These are phyloP conservation scores for Andrena camellia DNA, from an alignment of 2,888 invertebrate genomes.

Conservation along the genomic window DNA sequence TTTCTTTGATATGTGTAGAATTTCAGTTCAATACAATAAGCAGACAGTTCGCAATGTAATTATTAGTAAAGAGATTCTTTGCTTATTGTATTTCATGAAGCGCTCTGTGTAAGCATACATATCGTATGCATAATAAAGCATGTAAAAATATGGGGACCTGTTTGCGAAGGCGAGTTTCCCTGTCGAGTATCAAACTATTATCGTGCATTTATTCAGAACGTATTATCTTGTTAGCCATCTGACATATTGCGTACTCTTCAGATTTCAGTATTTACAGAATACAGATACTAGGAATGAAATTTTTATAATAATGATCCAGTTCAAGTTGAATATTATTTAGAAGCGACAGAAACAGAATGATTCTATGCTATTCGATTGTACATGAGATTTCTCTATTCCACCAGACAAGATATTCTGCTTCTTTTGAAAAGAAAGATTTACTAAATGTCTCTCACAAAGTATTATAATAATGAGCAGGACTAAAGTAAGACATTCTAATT, in stretches of 20 bases:
- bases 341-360: conserved; percentile 6
- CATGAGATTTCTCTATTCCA: not conserved
- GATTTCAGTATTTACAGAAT: conserved; percentile 10
- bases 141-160: conserved; percentile 1
- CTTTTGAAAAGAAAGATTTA: not conserved
- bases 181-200: conserved; percentile 10
- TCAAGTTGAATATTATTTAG: conserved; percentile 15
- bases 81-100: not conserved
- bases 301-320: not conserved
- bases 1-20: not conserved
- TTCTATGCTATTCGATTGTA: conserved; percentile 18
- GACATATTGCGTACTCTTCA: conserved; percentile 2
- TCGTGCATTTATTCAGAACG: not conserved
- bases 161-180: conserved; percentile 19
- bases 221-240: not conserved
- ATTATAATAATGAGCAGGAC: not conserved
- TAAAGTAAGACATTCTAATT: not conserved
- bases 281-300: not conserved
- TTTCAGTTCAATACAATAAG: not conserved
- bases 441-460: not conserved
- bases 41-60: not conserved
- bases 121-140: conserved; percentile 16
- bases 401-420: not conserved
- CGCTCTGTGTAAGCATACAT: conserved; percentile 18
- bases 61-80: not conserved